These are phyloP conservation scores for Nesidiocoris tenuis DNA, from an alignment of 2,888 invertebrate genomes.

Conservation along the genomic window DNA sequence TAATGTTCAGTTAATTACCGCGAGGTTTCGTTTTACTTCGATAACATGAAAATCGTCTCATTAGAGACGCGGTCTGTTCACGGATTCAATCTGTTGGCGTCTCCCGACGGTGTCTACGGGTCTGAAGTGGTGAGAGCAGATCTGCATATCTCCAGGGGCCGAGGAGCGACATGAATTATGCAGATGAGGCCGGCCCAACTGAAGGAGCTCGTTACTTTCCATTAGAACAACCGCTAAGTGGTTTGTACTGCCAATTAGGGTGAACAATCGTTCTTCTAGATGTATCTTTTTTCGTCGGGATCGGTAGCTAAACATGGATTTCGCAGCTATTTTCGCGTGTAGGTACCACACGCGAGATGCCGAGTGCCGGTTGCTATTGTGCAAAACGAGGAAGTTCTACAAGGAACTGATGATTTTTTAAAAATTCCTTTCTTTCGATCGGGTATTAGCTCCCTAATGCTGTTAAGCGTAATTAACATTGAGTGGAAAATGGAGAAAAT, in stretches of 20 bases:
- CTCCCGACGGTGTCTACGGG: neutral
- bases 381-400: too few relatives aligned
- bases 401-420: too few relatives aligned
- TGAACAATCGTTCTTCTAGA: neutral
- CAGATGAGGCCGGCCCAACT: neutral
- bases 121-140: constrained; percentile 5
- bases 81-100: neutral
- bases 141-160: constrained; percentile 31
- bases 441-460: too few relatives aligned
- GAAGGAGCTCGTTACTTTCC: constrained; percentile 1
- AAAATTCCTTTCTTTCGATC: too few relatives aligned
- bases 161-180: constrained; percentile 22
- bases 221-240: constrained; percentile 13
- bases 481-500: too few relatives aligned
- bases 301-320: neutral
- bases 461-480: too few relatives aligned
- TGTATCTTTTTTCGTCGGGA: neutral
- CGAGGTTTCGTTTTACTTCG: constrained; percentile 5
- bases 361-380: too few relatives aligned
- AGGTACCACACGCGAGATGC: too few relatives aligned
- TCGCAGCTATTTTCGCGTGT: too few relatives aligned
- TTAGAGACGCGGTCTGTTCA: neutral
- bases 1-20: constrained; percentile 38
- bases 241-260: constrained; percentile 29
- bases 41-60: constrained; percentile 14